phyloP scores from a whole-genome alignment of 2,888 invertebrate genomes.

The Drosophila tripunctata region DNA sequence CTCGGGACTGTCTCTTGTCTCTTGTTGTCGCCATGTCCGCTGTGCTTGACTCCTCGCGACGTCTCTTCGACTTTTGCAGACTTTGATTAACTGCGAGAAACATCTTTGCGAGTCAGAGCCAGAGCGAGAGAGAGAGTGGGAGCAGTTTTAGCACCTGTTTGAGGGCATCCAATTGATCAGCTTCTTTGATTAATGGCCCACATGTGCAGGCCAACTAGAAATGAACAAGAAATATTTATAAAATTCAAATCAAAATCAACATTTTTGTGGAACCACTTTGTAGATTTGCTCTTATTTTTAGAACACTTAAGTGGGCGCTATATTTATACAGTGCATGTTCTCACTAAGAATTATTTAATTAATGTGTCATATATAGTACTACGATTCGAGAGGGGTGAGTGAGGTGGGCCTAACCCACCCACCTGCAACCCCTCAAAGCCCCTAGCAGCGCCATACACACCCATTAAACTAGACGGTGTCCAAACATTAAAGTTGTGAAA shows the following conservation, averaged over 20 bases:
- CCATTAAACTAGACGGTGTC: constrained; percentile 4
- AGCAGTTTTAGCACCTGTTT: constrained; percentile 41
- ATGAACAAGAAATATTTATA: neutral
- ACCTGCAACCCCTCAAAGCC: neutral
- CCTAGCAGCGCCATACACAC: neutral
- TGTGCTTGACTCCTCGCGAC: constrained; percentile 24
- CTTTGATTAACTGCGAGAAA: constrained; percentile 81
- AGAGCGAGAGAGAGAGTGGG: neutral
- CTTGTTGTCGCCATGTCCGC: neutral
- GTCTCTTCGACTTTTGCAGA: constrained; percentile 58
- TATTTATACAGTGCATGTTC: constrained; percentile 21
- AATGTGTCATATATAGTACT: constrained; percentile 24
- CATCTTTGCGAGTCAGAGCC: constrained; percentile 59
- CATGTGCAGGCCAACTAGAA: constrained; percentile 42
- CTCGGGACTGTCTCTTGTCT: constrained; percentile 4
- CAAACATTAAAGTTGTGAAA: constrained; percentile 34
- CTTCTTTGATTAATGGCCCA: constrained; percentile 58
- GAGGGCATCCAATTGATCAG: constrained; percentile 16
- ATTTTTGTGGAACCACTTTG: constrained; percentile 6
- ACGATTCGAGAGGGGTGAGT: constrained; percentile 10
- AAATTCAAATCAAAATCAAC: constrained; percentile 2
- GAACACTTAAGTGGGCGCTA: constrained; percentile 41
- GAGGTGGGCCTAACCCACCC: neutral
- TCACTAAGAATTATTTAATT: constrained; percentile 25
- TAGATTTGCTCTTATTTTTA: constrained; percentile 44